Evolutionary conservation across 2,888 invertebrate species (phyloP), one percentile per base, ranked within the genome.

Genomic region (Cryptocephalus primarius): DNA sequence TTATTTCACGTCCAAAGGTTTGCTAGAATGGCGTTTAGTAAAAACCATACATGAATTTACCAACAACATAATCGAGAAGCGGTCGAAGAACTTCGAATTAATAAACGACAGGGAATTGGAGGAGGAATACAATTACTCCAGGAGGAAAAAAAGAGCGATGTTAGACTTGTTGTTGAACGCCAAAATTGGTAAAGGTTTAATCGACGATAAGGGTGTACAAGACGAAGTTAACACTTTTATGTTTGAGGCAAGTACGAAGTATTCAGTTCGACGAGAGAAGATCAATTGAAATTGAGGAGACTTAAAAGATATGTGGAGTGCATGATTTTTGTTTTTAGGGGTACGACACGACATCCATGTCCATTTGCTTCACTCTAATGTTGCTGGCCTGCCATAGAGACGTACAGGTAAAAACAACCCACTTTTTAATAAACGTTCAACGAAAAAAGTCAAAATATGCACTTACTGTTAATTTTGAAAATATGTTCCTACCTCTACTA

Each of bases 191-290:
- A 52, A 55, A 10, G 56, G 52, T 8, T 33, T 45, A 33, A 60
- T 63, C 36, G 59, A 61, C 41, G 49, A 57, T 39, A 47, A 55
- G 43, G 78, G 77, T 2, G 75, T 80, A 0, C 72, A 75, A 53
- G 79, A 79, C 58, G 79, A 79, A 67, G 79, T 80, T 1, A 78
- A 79, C 50, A 80, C 79, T 0, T 79, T 80, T 48, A 78, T 79
- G 75, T 63, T 63, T 50, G 63, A 59, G 53, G 62, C 59, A 49
- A 42, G 40, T 36, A 36, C n/a, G 11, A 36, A 12, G 12, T 36
- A 36, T 36, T 36, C 6, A 22, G 6, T 22, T 22, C 3, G 22
- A 22, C 22, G 22, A 22, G 3, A 22, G 22, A 4, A 22, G 22
- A 22, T 22, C 3, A 22, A 4, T 22, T 2, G 3, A 22, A 22